Base-by-base conservation (phyloP, 2,888 invertebrate species). In the Timandra comae region DNA sequence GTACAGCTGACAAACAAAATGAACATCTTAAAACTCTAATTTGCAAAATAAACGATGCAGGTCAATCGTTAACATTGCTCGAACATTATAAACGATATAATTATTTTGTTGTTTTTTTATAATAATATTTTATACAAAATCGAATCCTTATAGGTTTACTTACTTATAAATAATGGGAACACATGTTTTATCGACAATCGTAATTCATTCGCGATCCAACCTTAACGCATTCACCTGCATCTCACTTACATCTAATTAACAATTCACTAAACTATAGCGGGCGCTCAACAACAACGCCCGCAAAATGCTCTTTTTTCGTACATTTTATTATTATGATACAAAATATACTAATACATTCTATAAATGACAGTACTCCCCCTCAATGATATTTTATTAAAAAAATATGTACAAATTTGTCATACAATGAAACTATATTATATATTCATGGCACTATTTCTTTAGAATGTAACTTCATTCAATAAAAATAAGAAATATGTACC, bases 141-240 rank as follows among this genome's bases (percentile, higher is more conserved):
- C 45, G 42, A 52, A 56, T 64, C 74, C 76, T 77, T 63, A 53
- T 38, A 76, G 73, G 70, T 69, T 38, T 23, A 23, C 6, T 3
- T 9, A 37, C 57, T 62, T 70, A 63, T 46, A 65, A 46, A 60
- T 65, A 69, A 59, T 52, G 62, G 54, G 73, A 77, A 78, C 71
- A 74, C 70, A 72, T 72, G n/a, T n/a, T n/a, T 59, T 30, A 48
- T 50, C 55, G 59, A 71, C 70, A 68, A 62, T 56, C 46, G 39
- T 41, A 60, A 61, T 57, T 53, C 56, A 58, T 58, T 43, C n/a
- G 56, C 51, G 63, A 62, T 57, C 70, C 73, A 75, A 79, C 71
- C 58, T 70, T 71, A 67, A 76, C 39, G 60, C 62, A 78, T 77
- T 76, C 72, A 79, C 78, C 80, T 82, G 84, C 84, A 81, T 78